Conservation (phyloP, 2,113 vertebrate genomes). For the Baryphthengus martii region DNA sequence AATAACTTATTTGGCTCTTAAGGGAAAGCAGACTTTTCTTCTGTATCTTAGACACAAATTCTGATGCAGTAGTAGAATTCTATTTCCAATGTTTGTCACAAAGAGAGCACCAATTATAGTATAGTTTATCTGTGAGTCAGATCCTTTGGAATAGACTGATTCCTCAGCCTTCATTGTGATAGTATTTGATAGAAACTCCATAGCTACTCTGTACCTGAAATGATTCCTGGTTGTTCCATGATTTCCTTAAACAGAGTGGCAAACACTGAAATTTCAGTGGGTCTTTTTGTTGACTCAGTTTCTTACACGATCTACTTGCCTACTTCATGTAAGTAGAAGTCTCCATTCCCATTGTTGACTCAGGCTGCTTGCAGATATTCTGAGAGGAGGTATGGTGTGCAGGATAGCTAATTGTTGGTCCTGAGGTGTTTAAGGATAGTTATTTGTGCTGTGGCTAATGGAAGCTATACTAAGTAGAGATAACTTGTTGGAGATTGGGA, state of each 20-base stretch:
- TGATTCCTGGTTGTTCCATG: background rate
- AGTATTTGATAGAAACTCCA: background rate
- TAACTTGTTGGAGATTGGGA: background rate
- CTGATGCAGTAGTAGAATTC: background rate
- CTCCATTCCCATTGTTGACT: background rate
- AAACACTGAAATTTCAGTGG: background rate
- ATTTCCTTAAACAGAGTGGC: background rate
- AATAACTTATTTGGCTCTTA: background rate
- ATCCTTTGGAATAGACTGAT: background rate
- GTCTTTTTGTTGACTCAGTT: background rate
- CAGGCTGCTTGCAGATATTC: background rate
- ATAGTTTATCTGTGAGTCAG: background rate
- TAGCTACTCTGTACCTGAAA: background rate
- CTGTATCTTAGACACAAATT: background rate
- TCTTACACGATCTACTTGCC: background rate
- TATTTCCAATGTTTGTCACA: background rate
- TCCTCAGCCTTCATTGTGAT: background rate
- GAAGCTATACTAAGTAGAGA: background rate
- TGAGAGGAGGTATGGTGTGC: background rate
- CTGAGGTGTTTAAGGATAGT: background rate
- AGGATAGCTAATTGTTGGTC: background rate
- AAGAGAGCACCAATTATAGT: background rate
- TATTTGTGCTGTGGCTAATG: background rate
- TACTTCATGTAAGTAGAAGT: background rate
- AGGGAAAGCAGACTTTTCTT: background rate